Evolutionary conservation across 2,113 vertebrate genomes (phyloP).

Genomic region (Catharus minimus): DNA sequence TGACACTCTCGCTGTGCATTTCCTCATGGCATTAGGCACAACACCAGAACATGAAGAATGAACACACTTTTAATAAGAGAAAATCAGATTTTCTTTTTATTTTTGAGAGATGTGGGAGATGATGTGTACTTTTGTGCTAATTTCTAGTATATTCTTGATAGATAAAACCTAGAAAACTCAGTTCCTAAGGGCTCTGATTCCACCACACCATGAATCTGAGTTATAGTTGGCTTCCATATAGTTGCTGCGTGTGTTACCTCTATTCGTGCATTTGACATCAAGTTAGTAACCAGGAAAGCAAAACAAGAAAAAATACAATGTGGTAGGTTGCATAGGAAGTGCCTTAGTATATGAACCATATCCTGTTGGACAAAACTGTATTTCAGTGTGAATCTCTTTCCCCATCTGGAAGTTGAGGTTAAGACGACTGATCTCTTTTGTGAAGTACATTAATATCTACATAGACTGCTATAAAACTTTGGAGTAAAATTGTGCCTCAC

Average conservation of each 20-base stretch:
- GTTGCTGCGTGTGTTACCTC: neutral
- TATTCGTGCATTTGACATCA: fast-evolving
- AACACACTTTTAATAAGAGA: neutral
- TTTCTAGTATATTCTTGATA: neutral
- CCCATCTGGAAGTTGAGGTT: neutral
- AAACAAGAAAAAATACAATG: neutral
- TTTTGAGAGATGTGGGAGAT: neutral
- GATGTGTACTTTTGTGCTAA: neutral
- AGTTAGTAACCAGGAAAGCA: neutral
- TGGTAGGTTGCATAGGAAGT: neutral
- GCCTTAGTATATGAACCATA: neutral
- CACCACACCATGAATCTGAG: neutral
- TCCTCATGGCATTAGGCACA: neutral
- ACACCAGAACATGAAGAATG: neutral
- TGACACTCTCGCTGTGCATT: fast-evolving
- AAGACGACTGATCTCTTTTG: neutral
- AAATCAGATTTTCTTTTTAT: neutral
- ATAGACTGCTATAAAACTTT: neutral
- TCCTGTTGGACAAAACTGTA: neutral
- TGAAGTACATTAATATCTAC: neutral
- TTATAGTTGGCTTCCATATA: neutral
- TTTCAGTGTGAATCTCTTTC: neutral
- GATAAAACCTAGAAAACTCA: neutral
- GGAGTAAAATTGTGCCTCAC: neutral
- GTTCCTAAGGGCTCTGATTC: neutral